Conservation (phyloP, 2,113 vertebrate species). For the Craseonycteris thonglongyai region DNA sequence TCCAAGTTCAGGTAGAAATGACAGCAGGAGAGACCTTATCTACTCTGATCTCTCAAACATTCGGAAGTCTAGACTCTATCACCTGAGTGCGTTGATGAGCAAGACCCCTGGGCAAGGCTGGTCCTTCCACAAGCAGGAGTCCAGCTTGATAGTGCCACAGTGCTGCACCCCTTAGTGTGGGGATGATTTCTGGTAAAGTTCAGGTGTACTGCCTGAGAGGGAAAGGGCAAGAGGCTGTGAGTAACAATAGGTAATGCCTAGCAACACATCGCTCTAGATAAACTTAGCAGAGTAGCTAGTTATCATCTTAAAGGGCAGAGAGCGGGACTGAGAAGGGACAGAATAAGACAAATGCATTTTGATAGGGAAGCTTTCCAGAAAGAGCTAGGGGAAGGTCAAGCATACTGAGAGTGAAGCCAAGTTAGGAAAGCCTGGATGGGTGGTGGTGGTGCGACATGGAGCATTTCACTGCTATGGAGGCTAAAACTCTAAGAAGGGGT, state of each 20-base stretch:
- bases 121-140: neutral
- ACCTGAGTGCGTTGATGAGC: neutral
- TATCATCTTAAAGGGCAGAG: neutral
- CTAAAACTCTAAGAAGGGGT: neutral
- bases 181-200: neutral
- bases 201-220: neutral
- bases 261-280: neutral
- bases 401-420: neutral
- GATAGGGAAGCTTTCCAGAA: neutral
- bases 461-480: neutral
- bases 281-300: neutral
- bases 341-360: neutral
- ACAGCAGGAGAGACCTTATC: neutral
- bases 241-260: neutral
- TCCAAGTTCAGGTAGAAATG: neutral
- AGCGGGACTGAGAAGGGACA: neutral
- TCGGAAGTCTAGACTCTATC: neutral
- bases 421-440: neutral
- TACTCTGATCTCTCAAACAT: neutral
- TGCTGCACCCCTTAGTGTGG: neutral
- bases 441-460: accelerated
- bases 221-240: neutral
- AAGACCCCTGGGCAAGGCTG: neutral
- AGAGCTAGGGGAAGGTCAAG: neutral
- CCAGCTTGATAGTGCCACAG: accelerated